These are phyloP conservation scores for Thunnus thynnus DNA, from an alignment of 2,113 vertebrate species.

Conservation along the genomic window DNA sequence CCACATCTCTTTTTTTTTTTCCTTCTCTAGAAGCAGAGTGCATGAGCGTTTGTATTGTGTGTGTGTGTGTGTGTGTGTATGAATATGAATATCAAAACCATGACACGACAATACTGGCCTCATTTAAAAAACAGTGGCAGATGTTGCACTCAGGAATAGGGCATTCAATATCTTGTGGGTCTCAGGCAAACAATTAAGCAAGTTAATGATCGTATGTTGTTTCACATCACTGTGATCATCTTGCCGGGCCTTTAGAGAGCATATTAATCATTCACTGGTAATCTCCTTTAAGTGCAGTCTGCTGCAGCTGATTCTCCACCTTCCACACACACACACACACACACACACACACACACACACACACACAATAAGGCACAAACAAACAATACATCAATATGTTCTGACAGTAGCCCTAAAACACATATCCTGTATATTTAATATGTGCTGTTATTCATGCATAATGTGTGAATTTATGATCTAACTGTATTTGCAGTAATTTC, in stretches of 20 bases:
- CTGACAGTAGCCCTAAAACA: not conserved
- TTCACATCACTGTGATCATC: slow-evolving; percentile 5
- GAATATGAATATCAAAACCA: slow-evolving; percentile 18
- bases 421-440: not conserved
- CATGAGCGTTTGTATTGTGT: not conserved
- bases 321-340: not conserved
- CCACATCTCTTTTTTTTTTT: not conserved
- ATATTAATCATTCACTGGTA: not conserved
- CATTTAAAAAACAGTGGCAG: slow-evolving; percentile 19
- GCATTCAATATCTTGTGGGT: slow-evolving; percentile 9
- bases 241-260: not conserved
- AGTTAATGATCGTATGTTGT: not conserved
- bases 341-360: not conserved
- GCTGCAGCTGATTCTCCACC: not conserved
- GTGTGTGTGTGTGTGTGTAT: not conserved
- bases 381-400: not conserved
- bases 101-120: not conserved
- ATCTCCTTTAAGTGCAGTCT: not conserved
- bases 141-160: not conserved
- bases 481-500: slow-evolving; percentile 8
- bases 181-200: slow-evolving; percentile 22
- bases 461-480: not conserved
- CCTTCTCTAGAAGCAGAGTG: not conserved
- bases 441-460: not conserved
- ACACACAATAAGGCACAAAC: not conserved